These are phyloP conservation scores for Natrix natrix DNA, from an alignment of 2,797 vertebrate genomes.

Conservation along the genomic window DNA sequence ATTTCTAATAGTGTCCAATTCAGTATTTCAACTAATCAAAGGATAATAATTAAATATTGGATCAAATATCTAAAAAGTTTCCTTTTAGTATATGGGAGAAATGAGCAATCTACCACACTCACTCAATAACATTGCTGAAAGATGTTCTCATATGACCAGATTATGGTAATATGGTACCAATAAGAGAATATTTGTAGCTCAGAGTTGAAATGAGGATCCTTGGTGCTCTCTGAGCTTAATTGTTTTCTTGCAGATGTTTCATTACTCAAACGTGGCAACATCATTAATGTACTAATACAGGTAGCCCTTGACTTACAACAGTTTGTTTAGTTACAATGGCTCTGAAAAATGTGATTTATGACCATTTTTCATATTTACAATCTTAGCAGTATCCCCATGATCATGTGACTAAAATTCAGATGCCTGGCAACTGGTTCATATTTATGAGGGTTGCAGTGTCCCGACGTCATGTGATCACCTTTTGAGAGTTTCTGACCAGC, in stretches of 20 bases:
- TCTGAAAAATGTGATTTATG: too few species aligned
- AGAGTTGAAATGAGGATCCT: background rate
- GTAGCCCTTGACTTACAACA: too few species aligned
- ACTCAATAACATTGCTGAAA: background rate
- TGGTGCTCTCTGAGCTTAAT: background rate
- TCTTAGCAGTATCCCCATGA: too few species aligned
- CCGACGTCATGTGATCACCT: too few species aligned
- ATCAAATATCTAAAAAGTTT: background rate
- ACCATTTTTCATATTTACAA: too few species aligned
- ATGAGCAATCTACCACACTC: background rate
- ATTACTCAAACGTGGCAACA: background rate
- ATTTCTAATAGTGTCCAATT: background rate
- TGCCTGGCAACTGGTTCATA: too few species aligned
- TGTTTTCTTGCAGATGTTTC: background rate
- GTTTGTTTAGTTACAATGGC: too few species aligned
- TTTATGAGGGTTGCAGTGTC: too few species aligned
- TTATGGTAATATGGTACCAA: background rate
- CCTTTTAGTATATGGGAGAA: background rate
- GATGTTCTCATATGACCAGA: background rate
- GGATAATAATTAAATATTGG: background rate
- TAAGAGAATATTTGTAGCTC: background rate
- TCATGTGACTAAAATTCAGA: too few species aligned
- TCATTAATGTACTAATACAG: background rate
- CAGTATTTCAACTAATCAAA: background rate
- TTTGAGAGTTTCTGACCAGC: too few species aligned